A percentile compares a stretch with the other conserved stretches of the same genome.
Conservation (phyloP, 2,113 vertebrate genomes). For the Datnioides undecimradiatus region DNA sequence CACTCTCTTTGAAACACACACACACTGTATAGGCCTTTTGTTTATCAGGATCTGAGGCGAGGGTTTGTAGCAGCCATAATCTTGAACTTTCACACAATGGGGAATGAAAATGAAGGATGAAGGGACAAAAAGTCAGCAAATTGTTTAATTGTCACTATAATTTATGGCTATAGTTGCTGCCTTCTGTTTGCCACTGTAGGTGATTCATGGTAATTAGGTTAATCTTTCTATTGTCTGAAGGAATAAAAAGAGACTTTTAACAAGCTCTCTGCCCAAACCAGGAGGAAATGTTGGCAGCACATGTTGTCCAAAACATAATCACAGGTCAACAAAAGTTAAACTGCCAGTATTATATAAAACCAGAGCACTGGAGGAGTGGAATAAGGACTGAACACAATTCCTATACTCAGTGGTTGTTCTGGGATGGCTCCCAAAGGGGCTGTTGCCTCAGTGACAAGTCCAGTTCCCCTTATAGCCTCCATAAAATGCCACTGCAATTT, state of each 20-base stretch:
- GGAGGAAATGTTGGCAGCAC: neutral
- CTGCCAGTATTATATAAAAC: neutral
- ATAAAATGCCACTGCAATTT: neutral
- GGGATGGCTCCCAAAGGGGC: constrained; percentile 7
- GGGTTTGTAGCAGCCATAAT: neutral
- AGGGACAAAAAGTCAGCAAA: neutral
- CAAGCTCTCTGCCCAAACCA: neutral
- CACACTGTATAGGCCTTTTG: neutral
- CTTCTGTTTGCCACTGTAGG: neutral
- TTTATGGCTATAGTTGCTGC: neutral
- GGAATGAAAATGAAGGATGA: neutral
- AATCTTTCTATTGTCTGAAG: neutral
- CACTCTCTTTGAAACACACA: neutral
- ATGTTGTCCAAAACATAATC: neutral
- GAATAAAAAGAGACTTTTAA: constrained; percentile 7
- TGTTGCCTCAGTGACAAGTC: constrained; percentile 11
- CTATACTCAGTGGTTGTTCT: neutral
- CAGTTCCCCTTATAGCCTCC: neutral
- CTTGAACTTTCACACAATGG: neutral
- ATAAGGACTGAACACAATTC: neutral
- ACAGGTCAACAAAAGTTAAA: constrained; percentile 32
- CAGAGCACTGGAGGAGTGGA: neutral
- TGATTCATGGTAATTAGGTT: constrained; percentile 8
- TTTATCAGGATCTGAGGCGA: neutral
- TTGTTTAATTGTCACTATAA: constrained; percentile 4